Base-by-base conservation (phyloP, 2,888 invertebrate species). In the Schizaphis graminum region DNA sequence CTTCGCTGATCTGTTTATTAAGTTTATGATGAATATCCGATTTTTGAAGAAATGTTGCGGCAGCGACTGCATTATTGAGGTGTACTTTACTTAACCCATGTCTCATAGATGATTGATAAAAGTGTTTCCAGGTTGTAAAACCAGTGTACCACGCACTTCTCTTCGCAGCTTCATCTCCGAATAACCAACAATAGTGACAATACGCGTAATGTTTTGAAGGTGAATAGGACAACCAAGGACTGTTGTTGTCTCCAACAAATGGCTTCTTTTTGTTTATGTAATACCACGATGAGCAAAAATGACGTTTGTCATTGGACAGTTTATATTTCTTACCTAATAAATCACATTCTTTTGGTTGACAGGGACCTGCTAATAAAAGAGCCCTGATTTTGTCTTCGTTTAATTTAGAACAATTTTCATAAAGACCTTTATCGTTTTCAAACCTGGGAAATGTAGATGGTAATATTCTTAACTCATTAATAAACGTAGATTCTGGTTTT, bases 21-120 rank as follows among this genome's bases (percentile, higher is more conserved):
- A 92, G 56, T 92, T 92, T 92, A 86, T 49, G 86, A n/a, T 44
- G 41, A 85, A 92, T 86, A 86, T 92, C 92, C 0, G 85, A n/a
- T 49, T 86, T 53, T 2, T 86, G 53, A 41, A 85, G 92, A 92
- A 92, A 92, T 77, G 85, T 92, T 35, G 53, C 41, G 24, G 92
- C 87, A 56, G 92, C 26, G 4, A 90, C 35, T 49, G 61, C 56
- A 56, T 67, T 90, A 35, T 56, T 57, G 3, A 56, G 90, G 35
- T 90, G 90, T 4, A 57, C 35, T 56, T 56, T 49, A 90, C 90
- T 90, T 56, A 90, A 90, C 28, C 53, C 90, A 84, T 41, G 84
- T 84, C 84, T 84, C 41, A 84, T 84, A 84, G 84, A 84, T 84
- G 84, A 84, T 84, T 84, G 84, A 84, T 84, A 21, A 41, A 35